A percentile compares a stretch with the other conserved stretches of the same genome.
Conservation (phyloP, 2,888 invertebrate species). For the Agrotis exclamationis region DNA sequence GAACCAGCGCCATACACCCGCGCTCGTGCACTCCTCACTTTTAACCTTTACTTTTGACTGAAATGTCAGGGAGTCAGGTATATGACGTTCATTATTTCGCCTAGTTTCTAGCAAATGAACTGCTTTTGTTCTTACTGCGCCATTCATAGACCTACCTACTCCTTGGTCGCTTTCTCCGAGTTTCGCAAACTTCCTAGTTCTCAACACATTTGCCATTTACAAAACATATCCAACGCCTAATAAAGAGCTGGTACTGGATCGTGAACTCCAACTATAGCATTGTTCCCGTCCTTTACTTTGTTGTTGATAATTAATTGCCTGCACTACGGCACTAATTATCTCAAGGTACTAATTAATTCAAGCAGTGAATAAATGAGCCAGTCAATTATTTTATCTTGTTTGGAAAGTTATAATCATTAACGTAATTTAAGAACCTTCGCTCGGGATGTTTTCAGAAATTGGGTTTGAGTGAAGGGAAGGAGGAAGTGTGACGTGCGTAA, state of each 20-base stretch:
- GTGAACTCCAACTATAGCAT: slow-evolving; percentile 77
- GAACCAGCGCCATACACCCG: slow-evolving; percentile 49
- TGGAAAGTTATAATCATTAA: slow-evolving; percentile 45
- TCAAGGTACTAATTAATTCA: slow-evolving; percentile 55
- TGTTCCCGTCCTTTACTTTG: slow-evolving; percentile 75
- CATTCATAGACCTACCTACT: slow-evolving; percentile 78
- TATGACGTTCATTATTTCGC: slow-evolving; percentile 85
- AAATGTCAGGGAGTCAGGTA: slow-evolving; percentile 80
- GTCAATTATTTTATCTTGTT: slow-evolving; percentile 50
- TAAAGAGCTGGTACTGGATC: slow-evolving; percentile 78
- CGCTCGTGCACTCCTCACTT: slow-evolving; percentile 80
- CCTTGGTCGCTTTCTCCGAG: slow-evolving; percentile 84
- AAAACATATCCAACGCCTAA: slow-evolving; percentile 80
- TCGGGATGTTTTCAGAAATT: slow-evolving; percentile 8
- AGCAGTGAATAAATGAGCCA: slow-evolving; percentile 47
- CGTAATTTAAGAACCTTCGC: slow-evolving; percentile 22
- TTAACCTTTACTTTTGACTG: slow-evolving; percentile 89
- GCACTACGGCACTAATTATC: slow-evolving; percentile 56
- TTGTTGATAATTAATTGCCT: slow-evolving; percentile 77
- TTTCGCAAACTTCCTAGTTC: slow-evolving; percentile 84
- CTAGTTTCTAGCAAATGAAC: slow-evolving; percentile 86
- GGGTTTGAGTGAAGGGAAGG: slow-evolving; percentile 11
- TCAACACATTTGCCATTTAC: slow-evolving; percentile 84
- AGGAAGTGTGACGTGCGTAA: neutral
- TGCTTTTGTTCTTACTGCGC: slow-evolving; percentile 84